Base-by-base conservation (phyloP, 2,113 vertebrate species). In the Perca fluviatilis region DNA sequence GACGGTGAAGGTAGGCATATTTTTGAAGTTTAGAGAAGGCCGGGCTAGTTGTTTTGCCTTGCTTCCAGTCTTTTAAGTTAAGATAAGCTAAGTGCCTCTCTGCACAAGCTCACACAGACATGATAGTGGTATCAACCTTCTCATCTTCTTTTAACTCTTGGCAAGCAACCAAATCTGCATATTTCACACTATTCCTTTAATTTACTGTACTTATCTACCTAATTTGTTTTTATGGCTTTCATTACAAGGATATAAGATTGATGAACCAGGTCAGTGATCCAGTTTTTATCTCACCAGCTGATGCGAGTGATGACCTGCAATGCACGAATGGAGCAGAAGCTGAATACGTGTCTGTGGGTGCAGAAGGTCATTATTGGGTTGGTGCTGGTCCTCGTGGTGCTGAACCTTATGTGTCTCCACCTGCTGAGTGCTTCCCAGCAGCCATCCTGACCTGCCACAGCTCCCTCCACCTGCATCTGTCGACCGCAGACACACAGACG, bases 271-370 rank as follows among this genome's bases (percentile, higher is more conserved):
- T 51, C 47, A 62, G 30, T 84, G 46, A 86, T 70, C 23, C 14
- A 23, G 43, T 77, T 57, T 57, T 21, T 51, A 6, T 88, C 80
- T 49, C 90, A 73, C 67, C 94, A 99, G 98, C 95, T 99, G 86
- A 96, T 92, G 91, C 96, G 81, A 72, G 79, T 99, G 85, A 90
- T 96, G 91, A 92, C 95, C 83, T 94, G 92, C 89, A 97, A 94
- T 91, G 95, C 83, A 19, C 95, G 96, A 78, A 91, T 99, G 92
- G 97, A 98, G 88, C 97, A 97, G 88, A 97, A 97, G 92, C 90
- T 99, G 90, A 95, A 97, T 51, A 83, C 33, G 27, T 98, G 96
- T 91, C 77, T 99, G 86, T 98, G 97, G 97, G 91, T 96, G 74
- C 98, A 99, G 90, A 97, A 98, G 91, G 89, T 99, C 69, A 95